These are phyloP conservation scores for Rhagoletis zephyria DNA, from an alignment of 1,140 invertebrate genomes.

Conservation along the genomic window DNA sequence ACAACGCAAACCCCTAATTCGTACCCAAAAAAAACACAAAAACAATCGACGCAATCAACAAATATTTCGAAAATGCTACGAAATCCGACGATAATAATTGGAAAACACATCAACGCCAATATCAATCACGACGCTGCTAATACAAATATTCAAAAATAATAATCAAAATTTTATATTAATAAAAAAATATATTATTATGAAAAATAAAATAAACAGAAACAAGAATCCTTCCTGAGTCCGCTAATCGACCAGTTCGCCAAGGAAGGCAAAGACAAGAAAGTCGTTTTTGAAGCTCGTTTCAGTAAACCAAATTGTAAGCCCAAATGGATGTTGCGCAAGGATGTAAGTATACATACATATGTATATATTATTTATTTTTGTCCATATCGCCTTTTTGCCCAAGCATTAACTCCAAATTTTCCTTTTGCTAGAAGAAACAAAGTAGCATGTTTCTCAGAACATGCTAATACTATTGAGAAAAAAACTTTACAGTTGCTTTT, in stretches of 20 bases:
- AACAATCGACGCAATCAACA: neutral
- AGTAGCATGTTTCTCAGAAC: too few species aligned
- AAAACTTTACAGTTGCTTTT: too few species aligned
- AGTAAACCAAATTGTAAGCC: slow-evolving; percentile 92
- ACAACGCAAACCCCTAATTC: slow-evolving; percentile 63
- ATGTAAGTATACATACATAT: slow-evolving; percentile 79
- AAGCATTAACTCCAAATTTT: too few species aligned
- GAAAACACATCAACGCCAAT: neutral
- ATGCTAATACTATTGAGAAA: too few species aligned
- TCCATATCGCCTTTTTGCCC: too few species aligned
- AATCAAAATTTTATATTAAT: neutral
- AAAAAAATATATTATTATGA: slow-evolving; percentile 38
- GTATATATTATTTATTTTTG: too few species aligned
- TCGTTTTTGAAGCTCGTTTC: slow-evolving; percentile 90
- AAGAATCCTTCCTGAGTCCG: slow-evolving; percentile 94
- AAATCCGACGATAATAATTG: slow-evolving; percentile 11
- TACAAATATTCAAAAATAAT: neutral
- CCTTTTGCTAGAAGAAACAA: too few species aligned
- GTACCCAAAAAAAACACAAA: neutral
- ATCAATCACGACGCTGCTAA: neutral
- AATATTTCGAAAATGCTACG: neutral
- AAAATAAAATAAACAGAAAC: slow-evolving; percentile 80
- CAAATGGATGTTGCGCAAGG: slow-evolving; percentile 93
- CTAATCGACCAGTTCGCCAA: slow-evolving; percentile 94
- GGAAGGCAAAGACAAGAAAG: slow-evolving; percentile 97